phyloP scores from a whole-genome alignment of 1,140 invertebrate species.

The Macrosteles quadrilineatus region DNA sequence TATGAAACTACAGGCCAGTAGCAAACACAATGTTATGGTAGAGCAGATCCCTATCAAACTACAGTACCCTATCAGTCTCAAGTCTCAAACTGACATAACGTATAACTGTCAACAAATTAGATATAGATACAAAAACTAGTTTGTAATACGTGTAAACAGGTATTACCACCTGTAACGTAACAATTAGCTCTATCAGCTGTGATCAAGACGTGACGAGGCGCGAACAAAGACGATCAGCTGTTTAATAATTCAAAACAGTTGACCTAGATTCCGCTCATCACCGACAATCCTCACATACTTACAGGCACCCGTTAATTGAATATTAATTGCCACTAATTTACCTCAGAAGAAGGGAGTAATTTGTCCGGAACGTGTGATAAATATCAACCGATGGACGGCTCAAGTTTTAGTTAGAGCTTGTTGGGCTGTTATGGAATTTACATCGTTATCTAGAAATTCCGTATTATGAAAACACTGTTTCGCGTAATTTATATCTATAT shows the following conservation, averaged over 20 bases:
- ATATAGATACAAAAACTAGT: background rate
- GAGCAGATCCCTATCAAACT: no score
- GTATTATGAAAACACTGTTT: no score
- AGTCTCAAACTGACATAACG: no score
- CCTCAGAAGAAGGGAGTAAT: background rate
- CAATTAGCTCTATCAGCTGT: constrained; percentile 18
- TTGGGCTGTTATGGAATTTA: no score
- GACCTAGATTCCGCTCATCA: background rate
- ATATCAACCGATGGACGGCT: no score
- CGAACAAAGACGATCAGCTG: background rate
- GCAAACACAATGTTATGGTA: no score
- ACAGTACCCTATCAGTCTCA: no score
- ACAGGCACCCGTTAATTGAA: constrained; percentile 12
- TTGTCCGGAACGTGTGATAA: background rate
- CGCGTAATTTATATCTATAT: no score
- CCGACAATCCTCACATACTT: background rate
- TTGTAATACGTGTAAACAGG: constrained; percentile 15
- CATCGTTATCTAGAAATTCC: no score
- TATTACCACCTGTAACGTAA: constrained; percentile 9
- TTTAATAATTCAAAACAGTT: constrained; percentile 18
- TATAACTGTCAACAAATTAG: no score
- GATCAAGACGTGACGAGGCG: background rate
- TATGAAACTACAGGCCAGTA: no score
- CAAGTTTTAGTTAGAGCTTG: no score
- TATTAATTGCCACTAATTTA: constrained; percentile 10